Conservation (phyloP, 2,888 invertebrate species). For the Thelaira solivaga region DNA sequence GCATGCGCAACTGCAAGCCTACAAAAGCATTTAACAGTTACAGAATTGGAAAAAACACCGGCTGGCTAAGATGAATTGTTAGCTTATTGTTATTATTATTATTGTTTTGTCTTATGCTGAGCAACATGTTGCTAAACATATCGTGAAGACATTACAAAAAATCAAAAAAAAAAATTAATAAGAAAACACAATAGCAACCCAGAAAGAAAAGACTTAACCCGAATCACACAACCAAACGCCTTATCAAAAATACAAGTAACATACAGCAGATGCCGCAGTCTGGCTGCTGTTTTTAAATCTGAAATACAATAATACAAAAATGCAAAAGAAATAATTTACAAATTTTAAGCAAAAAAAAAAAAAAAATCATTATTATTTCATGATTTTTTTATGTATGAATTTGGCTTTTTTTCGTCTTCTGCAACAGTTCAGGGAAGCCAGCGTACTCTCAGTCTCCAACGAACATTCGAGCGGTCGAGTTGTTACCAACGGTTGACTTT, state of each 20-base stretch:
- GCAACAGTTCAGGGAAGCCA: conserved; percentile 64
- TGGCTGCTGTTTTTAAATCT: conserved; percentile 20
- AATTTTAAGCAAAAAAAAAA: conserved; percentile 32
- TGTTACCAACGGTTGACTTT: conserved; percentile 64
- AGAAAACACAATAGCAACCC: not conserved
- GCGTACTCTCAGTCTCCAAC: conserved; percentile 70
- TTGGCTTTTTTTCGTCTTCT: conserved; percentile 37
- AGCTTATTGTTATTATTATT: not conserved
- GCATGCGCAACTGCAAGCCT: conserved; percentile 25
- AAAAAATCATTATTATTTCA: conserved; percentile 46
- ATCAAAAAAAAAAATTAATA: not conserved
- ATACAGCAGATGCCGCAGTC: conserved; percentile 13
- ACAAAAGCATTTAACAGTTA: not conserved
- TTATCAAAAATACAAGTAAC: no score
- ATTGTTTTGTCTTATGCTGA: not conserved
- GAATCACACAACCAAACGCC: conserved; percentile 4
- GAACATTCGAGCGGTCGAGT: conserved; percentile 72
- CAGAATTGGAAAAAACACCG: conserved; percentile 39
- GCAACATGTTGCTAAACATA: conserved; percentile 58
- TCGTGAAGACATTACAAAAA: conserved; percentile 11
- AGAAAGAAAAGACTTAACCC: not conserved
- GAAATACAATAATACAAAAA: conserved; percentile 28
- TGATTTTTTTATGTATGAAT: conserved; percentile 46
- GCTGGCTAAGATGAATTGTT: conserved; percentile 22
- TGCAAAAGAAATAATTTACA: conserved; percentile 49